Evolutionary conservation across 2,888 invertebrate species (phyloP).

Genomic region (Philhelius pedissequus): DNA sequence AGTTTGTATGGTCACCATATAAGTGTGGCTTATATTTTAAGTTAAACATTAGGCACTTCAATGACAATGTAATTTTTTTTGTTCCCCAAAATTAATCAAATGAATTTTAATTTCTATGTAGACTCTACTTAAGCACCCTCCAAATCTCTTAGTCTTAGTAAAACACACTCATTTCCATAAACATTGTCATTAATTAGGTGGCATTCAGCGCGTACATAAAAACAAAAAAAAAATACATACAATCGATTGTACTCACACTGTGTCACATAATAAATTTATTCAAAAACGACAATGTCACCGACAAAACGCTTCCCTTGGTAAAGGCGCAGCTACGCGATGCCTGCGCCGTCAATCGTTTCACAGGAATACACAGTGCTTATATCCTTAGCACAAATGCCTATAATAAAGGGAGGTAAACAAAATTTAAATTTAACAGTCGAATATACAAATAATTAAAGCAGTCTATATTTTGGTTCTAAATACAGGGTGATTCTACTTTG

Average conservation of each 20-base stretch:
- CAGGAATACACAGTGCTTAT: background rate
- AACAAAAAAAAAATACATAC: background rate
- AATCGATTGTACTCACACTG: background rate
- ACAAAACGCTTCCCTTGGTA: background rate
- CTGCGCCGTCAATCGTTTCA: background rate
- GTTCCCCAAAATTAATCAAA: background rate
- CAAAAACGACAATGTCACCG: background rate
- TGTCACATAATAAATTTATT: background rate
- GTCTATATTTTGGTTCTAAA: background rate
- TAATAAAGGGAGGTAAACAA: background rate
- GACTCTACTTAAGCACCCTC: background rate
- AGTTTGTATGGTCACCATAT: too few relatives aligned
- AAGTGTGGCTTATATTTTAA: too few relatives aligned
- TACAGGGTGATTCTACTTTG: background rate
- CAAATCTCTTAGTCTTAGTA: background rate
- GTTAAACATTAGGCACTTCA: background rate
- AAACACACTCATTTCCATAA: background rate
- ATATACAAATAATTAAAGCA: background rate
- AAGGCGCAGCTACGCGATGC: background rate
- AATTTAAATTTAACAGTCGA: background rate
- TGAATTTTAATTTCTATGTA: background rate
- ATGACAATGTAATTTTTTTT: background rate
- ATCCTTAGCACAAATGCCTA: background rate
- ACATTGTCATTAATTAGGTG: background rate
- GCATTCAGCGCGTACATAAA: background rate